These are phyloP conservation scores for Catocala sponsa DNA, from an alignment of 2,888 invertebrate species.

Conservation along the genomic window DNA sequence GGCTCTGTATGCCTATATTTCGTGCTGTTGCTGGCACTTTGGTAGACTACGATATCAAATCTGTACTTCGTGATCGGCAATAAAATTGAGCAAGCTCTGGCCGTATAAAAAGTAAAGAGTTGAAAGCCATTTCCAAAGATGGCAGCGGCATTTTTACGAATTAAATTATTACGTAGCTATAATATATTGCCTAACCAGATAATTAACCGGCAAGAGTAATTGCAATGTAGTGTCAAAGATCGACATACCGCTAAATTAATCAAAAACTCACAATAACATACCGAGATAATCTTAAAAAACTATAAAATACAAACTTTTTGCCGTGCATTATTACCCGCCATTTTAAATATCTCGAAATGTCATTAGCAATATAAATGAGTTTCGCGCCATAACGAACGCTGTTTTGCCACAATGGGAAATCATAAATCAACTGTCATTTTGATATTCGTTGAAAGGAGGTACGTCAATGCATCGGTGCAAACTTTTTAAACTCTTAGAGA, in stretches of 20 bases:
- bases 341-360: conserved; percentile 81
- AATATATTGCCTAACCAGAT: conserved; percentile 23
- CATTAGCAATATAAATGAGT: conserved; percentile 83
- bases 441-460: conserved; percentile 84
- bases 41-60: no score
- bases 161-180: not conserved
- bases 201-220: conserved; percentile 47
- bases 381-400: conserved; percentile 83
- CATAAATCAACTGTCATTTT: conserved; percentile 85
- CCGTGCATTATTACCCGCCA: conserved; percentile 67
- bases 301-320: conserved; percentile 60
- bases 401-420: conserved; percentile 81
- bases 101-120: no score
- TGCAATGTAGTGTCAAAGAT: conserved; percentile 54
- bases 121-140: not conserved
- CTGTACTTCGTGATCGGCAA: no score
- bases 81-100: no score
- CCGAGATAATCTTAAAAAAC: conserved; percentile 58
- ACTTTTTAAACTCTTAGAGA: conserved; percentile 76
- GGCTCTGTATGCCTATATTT: no score
- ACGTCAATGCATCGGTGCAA: conserved; percentile 85
- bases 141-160: not conserved
- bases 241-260: conserved; percentile 61
- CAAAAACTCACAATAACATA: conserved; percentile 53
- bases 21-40: no score